Evolutionary conservation across 2,797 vertebrate species (phyloP), one percentile per base, ranked within the genome.

Genomic region (Coregonus sp.): DNA sequence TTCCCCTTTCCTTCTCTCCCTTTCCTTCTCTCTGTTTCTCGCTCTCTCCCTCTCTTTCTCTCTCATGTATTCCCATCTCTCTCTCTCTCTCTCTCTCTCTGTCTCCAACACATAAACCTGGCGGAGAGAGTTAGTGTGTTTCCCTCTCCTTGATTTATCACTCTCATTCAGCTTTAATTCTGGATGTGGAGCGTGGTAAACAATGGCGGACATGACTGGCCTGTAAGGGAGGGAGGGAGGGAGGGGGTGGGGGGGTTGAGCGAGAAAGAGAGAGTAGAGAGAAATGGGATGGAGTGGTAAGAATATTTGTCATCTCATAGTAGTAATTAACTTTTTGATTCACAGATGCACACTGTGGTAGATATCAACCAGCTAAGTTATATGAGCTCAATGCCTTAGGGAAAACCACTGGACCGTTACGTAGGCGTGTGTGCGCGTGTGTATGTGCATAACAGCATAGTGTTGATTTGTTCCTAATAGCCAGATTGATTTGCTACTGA

Each of bases 81-180:
- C 82, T 86, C 88, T 89, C 83, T 86, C 88, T 89, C 83, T 86
- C 80, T 90, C 89, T 81, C 85, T 25, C 25, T 85, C 79, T 86
- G 86, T 88, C 82, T 86, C 88, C 80, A 81, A 89, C 91, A 90
- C 90, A 91, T 92, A 92, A 92, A 92, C 90, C 90, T 86, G 86
- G 59, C 81, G 85, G 87, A 78, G 86, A 85, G 89, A 88, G 84
- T 86, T 87, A 86, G 86, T 91, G 91, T 91, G 91, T 91, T 92
- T 88, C 88, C 81, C 61, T 81, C 81, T 63, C 81, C 80, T 84
- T 93, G 92, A 94, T 94, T 93, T 94, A 94, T 94, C 83, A 85
- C 91, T 90, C 91, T 92, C 91, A 93, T 93, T 94, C 93, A 93
- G 91, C 87, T 93, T 93, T 94, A 94, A 93, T 94, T 94, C 93